Conservation (phyloP, 2,888 invertebrate species). For the Orthosia gracilis region DNA sequence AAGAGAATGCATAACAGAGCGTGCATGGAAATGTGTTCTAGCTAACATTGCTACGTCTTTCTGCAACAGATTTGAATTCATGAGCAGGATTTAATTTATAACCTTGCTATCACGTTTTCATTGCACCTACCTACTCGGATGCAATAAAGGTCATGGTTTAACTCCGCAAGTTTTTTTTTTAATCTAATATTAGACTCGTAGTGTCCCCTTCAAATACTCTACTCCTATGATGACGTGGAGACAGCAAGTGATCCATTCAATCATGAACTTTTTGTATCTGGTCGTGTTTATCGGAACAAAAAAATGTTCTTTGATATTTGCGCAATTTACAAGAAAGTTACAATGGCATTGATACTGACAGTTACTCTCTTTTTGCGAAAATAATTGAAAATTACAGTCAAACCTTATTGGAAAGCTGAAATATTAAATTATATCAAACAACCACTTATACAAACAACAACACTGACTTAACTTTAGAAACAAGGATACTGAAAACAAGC, state of each 20-base stretch:
- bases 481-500: slow-evolving; percentile 2
- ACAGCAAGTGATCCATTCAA: slow-evolving; percentile 1
- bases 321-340: slow-evolving; percentile 11
- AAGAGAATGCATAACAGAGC: slow-evolving; percentile 30
- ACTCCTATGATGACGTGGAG: background rate
- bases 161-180: background rate
- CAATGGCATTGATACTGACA: background rate
- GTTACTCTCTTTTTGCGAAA: background rate
- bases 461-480: slow-evolving; percentile 3
- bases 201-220: slow-evolving; percentile 4
- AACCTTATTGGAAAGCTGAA: background rate
- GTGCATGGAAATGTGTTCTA: slow-evolving; percentile 30
- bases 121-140: slow-evolving; percentile 18
- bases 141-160: slow-evolving; percentile 31
- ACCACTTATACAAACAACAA: background rate
- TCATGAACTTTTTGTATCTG: slow-evolving; percentile 3
- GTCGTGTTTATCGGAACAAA: slow-evolving; percentile 6
- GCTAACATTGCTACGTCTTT: slow-evolving; percentile 25
- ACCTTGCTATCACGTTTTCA: slow-evolving; percentile 32
- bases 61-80: slow-evolving; percentile 29
- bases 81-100: slow-evolving; percentile 30
- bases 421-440: slow-evolving; percentile 6
- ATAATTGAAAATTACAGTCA: background rate
- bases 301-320: background rate
- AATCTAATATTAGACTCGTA: background rate